Evolutionary conservation across 2,888 invertebrate species (phyloP).

Genomic region (Sinhomidia bicolor): DNA sequence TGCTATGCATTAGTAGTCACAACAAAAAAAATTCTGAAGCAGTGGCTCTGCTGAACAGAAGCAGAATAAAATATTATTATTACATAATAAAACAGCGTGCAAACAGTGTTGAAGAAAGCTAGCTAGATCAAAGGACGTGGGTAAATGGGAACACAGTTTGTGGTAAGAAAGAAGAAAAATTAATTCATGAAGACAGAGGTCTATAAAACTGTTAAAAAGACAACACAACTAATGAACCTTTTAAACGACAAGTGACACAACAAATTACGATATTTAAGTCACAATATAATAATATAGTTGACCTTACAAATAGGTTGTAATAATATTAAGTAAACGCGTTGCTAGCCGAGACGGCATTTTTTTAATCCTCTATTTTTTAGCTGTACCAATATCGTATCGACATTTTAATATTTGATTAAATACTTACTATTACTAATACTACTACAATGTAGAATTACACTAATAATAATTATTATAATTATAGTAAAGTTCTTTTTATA

Average conservation of each 20-base stretch:
- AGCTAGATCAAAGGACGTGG: background rate
- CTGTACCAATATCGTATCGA: background rate
- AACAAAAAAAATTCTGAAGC: too few relatives aligned
- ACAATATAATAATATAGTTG: background rate
- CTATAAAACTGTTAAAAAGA: conserved; percentile 18
- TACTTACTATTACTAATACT: conserved; percentile 7
- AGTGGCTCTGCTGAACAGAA: background rate
- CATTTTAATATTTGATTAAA: background rate
- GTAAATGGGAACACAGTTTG: conserved; percentile 60
- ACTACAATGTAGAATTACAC: background rate
- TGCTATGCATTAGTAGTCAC: too few relatives aligned
- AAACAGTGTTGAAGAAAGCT: conserved; percentile 17
- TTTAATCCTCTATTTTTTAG: too few relatives aligned
- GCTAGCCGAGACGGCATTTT: background rate
- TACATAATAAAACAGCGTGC: background rate
- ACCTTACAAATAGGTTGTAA: background rate
- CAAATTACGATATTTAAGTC: background rate
- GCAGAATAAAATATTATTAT: too few relatives aligned
- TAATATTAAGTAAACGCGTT: conserved; percentile 3
- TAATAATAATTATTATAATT: background rate
- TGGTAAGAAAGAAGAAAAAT: conserved; percentile 48
- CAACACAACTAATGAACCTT: conserved; percentile 34
- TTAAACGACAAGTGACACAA: background rate
- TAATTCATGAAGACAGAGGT: background rate
- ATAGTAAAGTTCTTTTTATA: background rate